Base-by-base conservation (phyloP, 1,140 invertebrate species). In the Trichonephila clavata region DNA sequence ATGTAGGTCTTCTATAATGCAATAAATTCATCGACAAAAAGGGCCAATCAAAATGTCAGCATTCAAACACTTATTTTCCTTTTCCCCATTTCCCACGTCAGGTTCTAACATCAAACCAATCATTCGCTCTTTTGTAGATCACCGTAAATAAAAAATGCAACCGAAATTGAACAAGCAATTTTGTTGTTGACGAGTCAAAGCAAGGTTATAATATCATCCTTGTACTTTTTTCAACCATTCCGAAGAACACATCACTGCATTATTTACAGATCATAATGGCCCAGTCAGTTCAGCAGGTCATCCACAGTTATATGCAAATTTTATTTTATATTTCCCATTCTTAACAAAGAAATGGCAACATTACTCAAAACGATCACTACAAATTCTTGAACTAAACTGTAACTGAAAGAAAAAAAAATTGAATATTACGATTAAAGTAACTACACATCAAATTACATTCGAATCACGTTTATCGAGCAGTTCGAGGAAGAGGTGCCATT, bases 391-490 rank as follows among this genome's bases (percentile, higher is more conserved):
- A 68, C n/a, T 24, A 68, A 27, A 68, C 65, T 27, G 24, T 68
- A 68, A 24, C 65, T 68, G 24, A 68, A 24, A 68, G 65, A 13
- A 27, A 68, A 68, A n/a, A 68, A 68, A 68, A 68, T 68, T 27
- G 65, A 68, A 68, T 68, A 68, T 68, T 68, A 68, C 65, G 65
- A 68, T 24, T 68, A 68, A 24, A 24, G 65, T 68, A 68, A 27
- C 65, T 24, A 68, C n/a, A 65, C 63, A n/a, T 68, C 65, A 68
- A 68, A 68, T 68, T 68, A 68, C 65, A 68, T 68, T 68, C 65
- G 24, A 14, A 68, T 68, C 65, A 68, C 65, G 65, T 68, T 68
- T 68, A 68, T 68, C 65, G 65, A 68, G 24, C 65, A 68, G 24
- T 68, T 68, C 65, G 21, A 14, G 24, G 65, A 68, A 68, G 65